Base-by-base conservation (phyloP, 35 echinoderm and acorn worm species). In the Heliocidaris erythrogramma region DNA sequence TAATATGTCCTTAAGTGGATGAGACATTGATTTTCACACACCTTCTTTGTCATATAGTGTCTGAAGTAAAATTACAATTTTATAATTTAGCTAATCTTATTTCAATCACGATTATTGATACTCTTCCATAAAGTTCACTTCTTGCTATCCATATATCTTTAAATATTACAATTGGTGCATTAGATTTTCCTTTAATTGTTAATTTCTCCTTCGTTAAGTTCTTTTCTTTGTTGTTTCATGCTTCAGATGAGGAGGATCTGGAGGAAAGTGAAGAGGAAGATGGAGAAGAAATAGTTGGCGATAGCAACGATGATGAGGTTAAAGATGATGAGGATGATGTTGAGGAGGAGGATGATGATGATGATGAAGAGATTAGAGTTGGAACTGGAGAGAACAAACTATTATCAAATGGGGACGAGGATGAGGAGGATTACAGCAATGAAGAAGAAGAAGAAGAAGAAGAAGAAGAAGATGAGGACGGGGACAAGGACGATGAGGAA, bases 381-480 rank as follows among this genome's bases (percentile, higher is more conserved):
- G 65, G 27, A 48, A 42, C 31, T 2, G 87, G 17, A 78, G 14
- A 60, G 59, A 60, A 60, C 18, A 10, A 42, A 42, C 35, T 21
- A 48, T 32, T 47, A 48, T 47, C 31, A 24, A 6, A 94, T 96
- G 53, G 29, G 85, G 60, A 91, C 14, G 87, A 92, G 56, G 92
- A 91, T 0, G 60, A 91, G 29, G 87, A 92, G 56, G 92, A 91
- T 0, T 86, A 94, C 69, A 86, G 48, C 7, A 85, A 94, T 78
- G 94, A 91, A 8, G 35, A 49, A 47, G 96, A 91, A 7, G 93
- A 90, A 32, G 86, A 92, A 94, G 94, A 31, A n/a, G 86, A 61
- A 49, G 96, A 94, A 30, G 96, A 95, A 48, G 94, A 95, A 21
- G 49, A 29, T 27, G 35, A 85, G 16, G 86, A 84, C 85, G 95